phyloP scores from a whole-genome alignment of 2,113 vertebrate species.

The Daphoenositta chrysoptera region DNA sequence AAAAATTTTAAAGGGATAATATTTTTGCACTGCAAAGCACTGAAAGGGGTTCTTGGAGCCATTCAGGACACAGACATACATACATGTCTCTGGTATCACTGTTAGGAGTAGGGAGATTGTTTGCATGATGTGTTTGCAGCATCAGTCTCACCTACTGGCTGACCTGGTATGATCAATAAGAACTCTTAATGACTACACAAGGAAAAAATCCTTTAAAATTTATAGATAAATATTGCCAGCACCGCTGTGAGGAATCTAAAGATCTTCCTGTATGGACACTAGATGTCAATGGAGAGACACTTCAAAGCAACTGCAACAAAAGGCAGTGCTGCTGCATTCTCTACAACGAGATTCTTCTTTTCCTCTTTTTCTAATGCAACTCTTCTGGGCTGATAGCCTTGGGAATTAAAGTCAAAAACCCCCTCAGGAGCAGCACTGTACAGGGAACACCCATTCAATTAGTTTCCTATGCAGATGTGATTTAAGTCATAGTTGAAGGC shows the following conservation, averaged over 20 bases:
- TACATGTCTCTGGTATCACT: not conserved
- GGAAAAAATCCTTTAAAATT: not conserved
- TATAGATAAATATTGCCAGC: not conserved
- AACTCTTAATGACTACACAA: not conserved
- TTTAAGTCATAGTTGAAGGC: not conserved
- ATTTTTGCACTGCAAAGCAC: not conserved
- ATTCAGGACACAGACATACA: not conserved
- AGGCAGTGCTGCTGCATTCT: not conserved
- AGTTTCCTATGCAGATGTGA: not conserved
- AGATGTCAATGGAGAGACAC: conserved; percentile 63
- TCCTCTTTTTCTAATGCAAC: not conserved
- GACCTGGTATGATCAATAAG: not conserved
- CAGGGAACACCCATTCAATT: not conserved
- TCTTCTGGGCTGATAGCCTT: not conserved
- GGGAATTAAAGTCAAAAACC: not conserved
- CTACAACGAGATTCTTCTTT: not conserved
- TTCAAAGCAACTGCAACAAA: conserved; percentile 17
- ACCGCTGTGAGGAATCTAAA: not conserved
- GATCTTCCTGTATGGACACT: conserved; percentile 2
- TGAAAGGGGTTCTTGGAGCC: not conserved
- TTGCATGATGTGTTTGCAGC: not conserved
- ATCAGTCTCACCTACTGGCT: not conserved
- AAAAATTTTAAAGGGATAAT: not conserved
- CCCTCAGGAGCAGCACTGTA: not conserved
- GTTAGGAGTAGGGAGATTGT: not conserved